phyloP scores from a whole-genome alignment of 2,113 vertebrate genomes.

The Pelobates fuscus region DNA sequence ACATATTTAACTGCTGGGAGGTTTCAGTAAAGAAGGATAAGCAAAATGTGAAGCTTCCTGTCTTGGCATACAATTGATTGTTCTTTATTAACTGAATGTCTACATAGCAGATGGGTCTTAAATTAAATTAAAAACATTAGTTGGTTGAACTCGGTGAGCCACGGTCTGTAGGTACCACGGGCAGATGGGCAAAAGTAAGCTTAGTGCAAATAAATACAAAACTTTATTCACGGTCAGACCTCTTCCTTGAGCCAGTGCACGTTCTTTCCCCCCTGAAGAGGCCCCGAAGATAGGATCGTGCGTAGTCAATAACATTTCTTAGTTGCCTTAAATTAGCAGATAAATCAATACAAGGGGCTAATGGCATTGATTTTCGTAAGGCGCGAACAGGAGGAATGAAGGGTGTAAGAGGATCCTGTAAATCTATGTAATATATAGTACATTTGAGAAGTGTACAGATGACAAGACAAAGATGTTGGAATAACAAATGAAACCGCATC shows the following conservation, averaged over 20 bases:
- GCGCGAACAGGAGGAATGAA: too few relatives aligned
- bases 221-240: conserved; percentile 56
- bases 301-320: conserved; percentile 72
- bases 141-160: conserved; percentile 46
- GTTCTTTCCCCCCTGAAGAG: conserved; percentile 62
- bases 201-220: conserved; percentile 56
- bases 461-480: too few relatives aligned
- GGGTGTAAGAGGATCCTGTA: too few relatives aligned
- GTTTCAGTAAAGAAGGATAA: too few relatives aligned
- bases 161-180: conserved; percentile 47
- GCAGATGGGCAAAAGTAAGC: conserved; percentile 55
- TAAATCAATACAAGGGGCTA: conserved; percentile 71
- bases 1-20: too few relatives aligned
- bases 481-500: too few relatives aligned
- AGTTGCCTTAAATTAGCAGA: conserved; percentile 65
- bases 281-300: conserved; percentile 72
- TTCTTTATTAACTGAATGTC: conserved; percentile 65
- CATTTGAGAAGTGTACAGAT: too few relatives aligned
- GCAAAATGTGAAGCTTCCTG: too few relatives aligned
- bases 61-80: too few relatives aligned
- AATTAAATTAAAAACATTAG: conserved; percentile 51
- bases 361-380: conserved; percentile 40
- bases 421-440: too few relatives aligned
- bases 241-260: conserved; percentile 60
- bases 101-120: conserved; percentile 60